Conservation (phyloP, 2,113 vertebrate genomes). For the Catharus fuscescens region DNA sequence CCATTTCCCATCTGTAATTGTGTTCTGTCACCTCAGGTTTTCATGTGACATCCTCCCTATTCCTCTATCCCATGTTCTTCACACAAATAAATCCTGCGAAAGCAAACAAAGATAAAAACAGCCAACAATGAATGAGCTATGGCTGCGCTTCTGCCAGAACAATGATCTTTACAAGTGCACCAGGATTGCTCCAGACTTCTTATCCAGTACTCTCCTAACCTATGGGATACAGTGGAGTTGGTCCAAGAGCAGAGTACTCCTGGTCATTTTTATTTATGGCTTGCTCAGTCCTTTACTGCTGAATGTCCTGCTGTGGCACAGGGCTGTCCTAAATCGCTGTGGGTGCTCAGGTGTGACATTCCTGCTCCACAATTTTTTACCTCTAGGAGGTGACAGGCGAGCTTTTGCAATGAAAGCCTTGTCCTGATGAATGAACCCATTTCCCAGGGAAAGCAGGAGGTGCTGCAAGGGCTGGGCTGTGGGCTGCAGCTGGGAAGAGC, state of each 20-base stretch:
- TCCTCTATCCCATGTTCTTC: neutral
- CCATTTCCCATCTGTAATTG: neutral
- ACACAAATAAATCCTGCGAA: neutral
- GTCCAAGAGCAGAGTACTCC: neutral
- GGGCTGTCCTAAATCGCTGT: fast-evolving
- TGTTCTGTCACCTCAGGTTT: neutral
- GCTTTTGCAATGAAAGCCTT: neutral
- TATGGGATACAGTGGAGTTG: fast-evolving
- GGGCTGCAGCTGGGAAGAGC: neutral
- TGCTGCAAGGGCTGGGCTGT: neutral
- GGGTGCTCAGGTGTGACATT: neutral
- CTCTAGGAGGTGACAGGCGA: neutral
- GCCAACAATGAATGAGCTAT: neutral
- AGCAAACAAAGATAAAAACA: neutral
- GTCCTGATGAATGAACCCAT: neutral
- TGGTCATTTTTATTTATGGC: neutral
- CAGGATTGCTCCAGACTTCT: neutral
- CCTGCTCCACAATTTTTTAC: neutral
- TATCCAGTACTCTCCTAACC: no score
- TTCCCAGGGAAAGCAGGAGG: neutral
- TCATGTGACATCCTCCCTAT: neutral
- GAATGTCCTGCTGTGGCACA: neutral
- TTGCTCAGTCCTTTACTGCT: neutral
- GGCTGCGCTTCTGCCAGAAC: neutral
- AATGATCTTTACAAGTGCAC: fast-evolving